These are phyloP conservation scores for Pyrgilauda ruficollis DNA, from an alignment of 2,113 vertebrate species.

Conservation along the genomic window DNA sequence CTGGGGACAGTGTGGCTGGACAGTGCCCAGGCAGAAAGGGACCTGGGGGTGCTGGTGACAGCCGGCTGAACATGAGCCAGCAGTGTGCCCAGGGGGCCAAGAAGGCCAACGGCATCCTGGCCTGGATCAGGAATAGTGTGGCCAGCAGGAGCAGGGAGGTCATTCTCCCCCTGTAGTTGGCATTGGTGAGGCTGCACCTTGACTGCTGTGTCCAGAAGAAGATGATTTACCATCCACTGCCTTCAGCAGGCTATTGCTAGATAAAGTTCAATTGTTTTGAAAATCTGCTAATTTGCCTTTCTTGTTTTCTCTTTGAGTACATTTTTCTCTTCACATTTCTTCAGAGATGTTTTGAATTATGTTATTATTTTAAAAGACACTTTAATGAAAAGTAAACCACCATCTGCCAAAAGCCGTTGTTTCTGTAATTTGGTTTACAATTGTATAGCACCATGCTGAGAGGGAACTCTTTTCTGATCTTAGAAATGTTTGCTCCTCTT, in stretches of 20 bases:
- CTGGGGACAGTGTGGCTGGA: not conserved
- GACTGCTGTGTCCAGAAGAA: not conserved
- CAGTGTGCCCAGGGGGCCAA: too few species aligned
- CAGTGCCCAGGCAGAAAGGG: not conserved
- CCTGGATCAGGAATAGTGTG: rapidly evolving
- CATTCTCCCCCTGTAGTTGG: rapidly evolving
- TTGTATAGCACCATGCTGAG: not conserved
- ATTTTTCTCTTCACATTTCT: not conserved
- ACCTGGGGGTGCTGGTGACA: rapidly evolving
- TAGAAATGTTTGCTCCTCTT: not conserved
- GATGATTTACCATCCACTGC: not conserved
- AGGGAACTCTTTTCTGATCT: not conserved
- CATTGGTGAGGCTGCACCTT: not conserved
- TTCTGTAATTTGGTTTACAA: not conserved
- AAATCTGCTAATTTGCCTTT: not conserved
- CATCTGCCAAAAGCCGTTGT: not conserved
- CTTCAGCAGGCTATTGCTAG: not conserved
- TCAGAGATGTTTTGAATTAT: not conserved
- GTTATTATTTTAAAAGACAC: not conserved
- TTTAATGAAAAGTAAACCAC: not conserved
- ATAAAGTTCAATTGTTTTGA: not conserved
- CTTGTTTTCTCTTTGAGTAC: not conserved
- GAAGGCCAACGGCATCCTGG: not conserved
- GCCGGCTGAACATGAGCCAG: not conserved
- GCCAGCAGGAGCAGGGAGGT: not conserved